phyloP scores from a whole-genome alignment of 1,140 invertebrate genomes.

The Pseudomyrmex concolor region DNA sequence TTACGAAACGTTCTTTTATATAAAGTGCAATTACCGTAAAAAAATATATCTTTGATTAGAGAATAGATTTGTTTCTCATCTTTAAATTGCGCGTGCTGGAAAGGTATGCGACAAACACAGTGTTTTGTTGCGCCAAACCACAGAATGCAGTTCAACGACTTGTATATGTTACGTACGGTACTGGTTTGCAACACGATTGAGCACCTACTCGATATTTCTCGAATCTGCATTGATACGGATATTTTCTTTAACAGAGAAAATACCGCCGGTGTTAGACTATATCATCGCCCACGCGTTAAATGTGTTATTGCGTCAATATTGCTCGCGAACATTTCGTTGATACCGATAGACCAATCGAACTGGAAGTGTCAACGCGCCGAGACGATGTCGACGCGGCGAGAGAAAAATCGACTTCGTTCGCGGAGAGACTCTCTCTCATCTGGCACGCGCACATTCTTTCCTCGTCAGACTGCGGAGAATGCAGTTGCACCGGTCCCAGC shows the following conservation, averaged over 20 bases:
- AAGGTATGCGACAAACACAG: neutral
- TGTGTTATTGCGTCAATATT: neutral
- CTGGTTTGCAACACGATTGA: neutral
- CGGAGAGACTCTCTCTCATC: slow-evolving; percentile 1
- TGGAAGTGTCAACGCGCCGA: slow-evolving; percentile 12
- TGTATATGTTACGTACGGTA: neutral
- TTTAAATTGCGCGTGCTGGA: neutral
- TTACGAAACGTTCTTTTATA: neutral
- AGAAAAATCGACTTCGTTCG: slow-evolving; percentile 19
- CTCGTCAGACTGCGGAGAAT: slow-evolving; percentile 24
- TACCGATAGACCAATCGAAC: neutral
- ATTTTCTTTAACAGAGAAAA: slow-evolving; percentile 8
- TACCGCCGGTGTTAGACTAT: neutral
- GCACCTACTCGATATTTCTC: slow-evolving; percentile 6
- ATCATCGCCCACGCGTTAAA: too few relatives aligned
- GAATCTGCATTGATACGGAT: neutral
- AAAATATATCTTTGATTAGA: neutral
- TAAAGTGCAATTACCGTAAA: neutral
- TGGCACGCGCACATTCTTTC: slow-evolving; percentile 36
- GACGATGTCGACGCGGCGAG: neutral
- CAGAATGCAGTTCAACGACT: slow-evolving; percentile 18
- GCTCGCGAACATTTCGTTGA: neutral
- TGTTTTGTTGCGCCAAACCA: slow-evolving; percentile 11
- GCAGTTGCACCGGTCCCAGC: slow-evolving; percentile 47
- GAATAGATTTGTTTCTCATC: neutral